These are phyloP conservation scores for Pontoporia blainvillei DNA, from an alignment of 2,113 vertebrate genomes.

Conservation along the genomic window DNA sequence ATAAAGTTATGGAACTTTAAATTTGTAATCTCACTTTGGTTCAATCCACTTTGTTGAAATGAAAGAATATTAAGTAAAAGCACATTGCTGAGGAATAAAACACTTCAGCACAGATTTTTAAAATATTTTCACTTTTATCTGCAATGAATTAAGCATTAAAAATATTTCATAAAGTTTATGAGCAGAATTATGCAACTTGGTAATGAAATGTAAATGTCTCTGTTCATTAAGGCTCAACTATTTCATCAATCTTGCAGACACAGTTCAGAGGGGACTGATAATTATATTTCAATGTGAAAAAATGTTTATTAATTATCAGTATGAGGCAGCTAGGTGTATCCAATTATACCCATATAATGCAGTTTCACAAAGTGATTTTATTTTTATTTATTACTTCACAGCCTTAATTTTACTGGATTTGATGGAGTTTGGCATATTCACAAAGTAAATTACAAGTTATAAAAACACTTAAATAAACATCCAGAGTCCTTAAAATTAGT, in stretches of 20 bases:
- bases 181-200: slow-evolving; percentile 73
- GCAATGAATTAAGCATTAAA: slow-evolving; percentile 72
- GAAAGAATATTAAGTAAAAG: slow-evolving; percentile 33
- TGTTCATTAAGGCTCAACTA: slow-evolving; percentile 76
- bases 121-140: slow-evolving; percentile 66
- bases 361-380: slow-evolving; percentile 55
- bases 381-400: slow-evolving; percentile 72
- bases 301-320: slow-evolving; percentile 78
- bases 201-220: slow-evolving; percentile 80
- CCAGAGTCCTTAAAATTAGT: slow-evolving; percentile 29
- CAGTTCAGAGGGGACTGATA: slow-evolving; percentile 72
- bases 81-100: slow-evolving; percentile 38
- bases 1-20: slow-evolving; percentile 22
- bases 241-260: slow-evolving; percentile 76
- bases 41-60: slow-evolving; percentile 34
- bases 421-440: slow-evolving; percentile 44
- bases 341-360: slow-evolving; percentile 71
- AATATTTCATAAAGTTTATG: slow-evolving; percentile 77
- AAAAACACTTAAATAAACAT: slow-evolving; percentile 54
- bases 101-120: slow-evolving; percentile 34
- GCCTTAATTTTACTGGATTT: slow-evolving; percentile 62
- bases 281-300: slow-evolving; percentile 72
- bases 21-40: slow-evolving; percentile 40
- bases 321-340: slow-evolving; percentile 68
- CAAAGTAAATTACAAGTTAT: slow-evolving; percentile 46